These are phyloP conservation scores for Struthio camelus DNA, from an alignment of 2,113 vertebrate genomes.

Conservation along the genomic window DNA sequence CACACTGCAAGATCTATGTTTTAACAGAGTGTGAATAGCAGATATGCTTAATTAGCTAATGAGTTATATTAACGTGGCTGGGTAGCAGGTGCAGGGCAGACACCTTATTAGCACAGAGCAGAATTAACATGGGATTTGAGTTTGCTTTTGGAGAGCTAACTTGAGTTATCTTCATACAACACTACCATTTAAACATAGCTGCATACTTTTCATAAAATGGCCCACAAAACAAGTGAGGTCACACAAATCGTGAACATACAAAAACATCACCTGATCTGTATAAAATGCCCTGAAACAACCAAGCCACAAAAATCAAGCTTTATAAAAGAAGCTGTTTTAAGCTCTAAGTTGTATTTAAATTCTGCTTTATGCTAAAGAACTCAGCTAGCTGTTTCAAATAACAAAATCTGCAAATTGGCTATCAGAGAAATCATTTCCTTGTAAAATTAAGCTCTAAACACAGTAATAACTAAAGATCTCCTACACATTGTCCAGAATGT, in stretches of 20 bases:
- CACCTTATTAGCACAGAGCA: not conserved
- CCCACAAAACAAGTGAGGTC: not conserved
- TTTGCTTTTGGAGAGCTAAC: not conserved
- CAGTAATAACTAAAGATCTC: not conserved
- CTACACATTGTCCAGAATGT: not conserved
- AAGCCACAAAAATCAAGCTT: not conserved
- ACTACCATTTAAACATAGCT: not conserved
- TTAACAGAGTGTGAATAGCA: not conserved
- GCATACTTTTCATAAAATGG: not conserved
- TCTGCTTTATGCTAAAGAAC: not conserved
- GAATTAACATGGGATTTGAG: not conserved
- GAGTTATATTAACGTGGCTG: not conserved
- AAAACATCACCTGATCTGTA: not conserved
- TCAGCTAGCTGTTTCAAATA: not conserved
- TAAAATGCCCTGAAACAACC: not conserved
- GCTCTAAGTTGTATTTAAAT: not conserved
- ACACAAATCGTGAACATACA: not conserved
- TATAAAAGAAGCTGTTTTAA: not conserved
- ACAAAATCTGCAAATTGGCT: not conserved
- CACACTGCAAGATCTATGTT: too few species aligned
- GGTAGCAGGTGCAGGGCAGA: not conserved
- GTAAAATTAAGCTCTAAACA: not conserved
- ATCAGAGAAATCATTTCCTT: not conserved
- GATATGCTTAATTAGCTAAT: not conserved
- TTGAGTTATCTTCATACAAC: not conserved